These are phyloP conservation scores for Teleiodes luculella DNA, from an alignment of 2,888 invertebrate genomes.

Conservation along the genomic window DNA sequence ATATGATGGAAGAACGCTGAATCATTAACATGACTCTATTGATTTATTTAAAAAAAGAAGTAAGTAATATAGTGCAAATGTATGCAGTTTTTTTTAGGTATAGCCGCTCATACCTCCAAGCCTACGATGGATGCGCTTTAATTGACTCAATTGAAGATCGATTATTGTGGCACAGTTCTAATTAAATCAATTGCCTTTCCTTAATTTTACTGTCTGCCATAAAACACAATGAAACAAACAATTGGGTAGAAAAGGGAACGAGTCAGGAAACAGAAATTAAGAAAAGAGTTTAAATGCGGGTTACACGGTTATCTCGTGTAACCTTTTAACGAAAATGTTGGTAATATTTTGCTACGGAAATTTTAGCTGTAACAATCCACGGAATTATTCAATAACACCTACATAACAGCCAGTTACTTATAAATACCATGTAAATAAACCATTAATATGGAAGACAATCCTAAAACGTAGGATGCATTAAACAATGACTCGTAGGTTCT, in stretches of 20 bases:
- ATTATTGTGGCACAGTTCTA: slow-evolving; percentile 47
- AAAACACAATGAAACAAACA: slow-evolving; percentile 20
- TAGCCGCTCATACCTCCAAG: slow-evolving; percentile 7
- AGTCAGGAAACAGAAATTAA: too few species aligned
- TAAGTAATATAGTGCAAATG: background rate
- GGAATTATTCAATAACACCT: too few species aligned
- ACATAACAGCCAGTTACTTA: too few species aligned
- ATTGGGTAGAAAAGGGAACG: background rate
- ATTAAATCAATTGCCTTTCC: slow-evolving; percentile 54
- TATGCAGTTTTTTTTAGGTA: background rate
- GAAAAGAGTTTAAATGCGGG: too few species aligned
- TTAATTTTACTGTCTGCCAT: slow-evolving; percentile 30
- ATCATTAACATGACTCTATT: too few species aligned
- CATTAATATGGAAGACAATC: background rate
- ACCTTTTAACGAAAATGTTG: too few species aligned
- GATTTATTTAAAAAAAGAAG: too few species aligned
- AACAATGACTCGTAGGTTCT: background rate
- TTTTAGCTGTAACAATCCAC: too few species aligned
- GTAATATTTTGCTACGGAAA: too few species aligned
- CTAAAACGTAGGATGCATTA: background rate
- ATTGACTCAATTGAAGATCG: slow-evolving; percentile 50
- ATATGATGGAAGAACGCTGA: too few species aligned
- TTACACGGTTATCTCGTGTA: too few species aligned
- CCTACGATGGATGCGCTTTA: slow-evolving; percentile 37
- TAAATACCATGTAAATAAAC: background rate